A percentile compares a stretch with the other conserved stretches of the same genome.
Conservation (phyloP, 2,888 invertebrate genomes). For the Trachelus iudaicus region DNA sequence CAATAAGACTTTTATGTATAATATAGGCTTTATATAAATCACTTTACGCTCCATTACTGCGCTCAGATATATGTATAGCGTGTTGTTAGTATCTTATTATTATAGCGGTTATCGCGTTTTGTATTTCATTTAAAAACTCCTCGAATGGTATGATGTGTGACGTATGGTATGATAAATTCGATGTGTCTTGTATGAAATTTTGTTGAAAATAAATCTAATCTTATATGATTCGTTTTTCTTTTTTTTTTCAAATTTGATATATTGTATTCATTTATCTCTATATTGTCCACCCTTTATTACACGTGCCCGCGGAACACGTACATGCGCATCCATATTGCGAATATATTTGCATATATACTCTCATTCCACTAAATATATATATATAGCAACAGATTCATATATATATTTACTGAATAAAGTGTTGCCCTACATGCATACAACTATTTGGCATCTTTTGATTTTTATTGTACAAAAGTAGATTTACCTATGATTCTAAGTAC, state of each 20-base stretch:
- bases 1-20: background rate
- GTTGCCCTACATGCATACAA: conserved; percentile 12
- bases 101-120: background rate
- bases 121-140: background rate
- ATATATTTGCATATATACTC: background rate
- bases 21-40: background rate
- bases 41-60: background rate
- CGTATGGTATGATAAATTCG: background rate
- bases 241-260: background rate
- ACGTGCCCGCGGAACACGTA: background rate
- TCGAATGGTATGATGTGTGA: background rate
- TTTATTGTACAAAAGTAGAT: conserved; percentile 52
- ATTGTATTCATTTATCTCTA: background rate
- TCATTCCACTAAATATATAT: background rate
- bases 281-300: background rate
- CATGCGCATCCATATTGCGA: background rate
- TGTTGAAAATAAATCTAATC: background rate
- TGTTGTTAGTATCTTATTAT: background rate
- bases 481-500: conserved; percentile 33
- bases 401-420: background rate
- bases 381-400: background rate
- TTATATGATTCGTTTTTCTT: background rate
- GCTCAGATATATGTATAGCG: background rate
- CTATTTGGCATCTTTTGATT: conserved; percentile 54
- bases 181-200: background rate